A percentile compares a stretch with the other conserved stretches of the same genome.
These are phyloP conservation scores for Oscheius onirici DNA, from an alignment of 2,888 invertebrate species.

Conservation along the genomic window DNA sequence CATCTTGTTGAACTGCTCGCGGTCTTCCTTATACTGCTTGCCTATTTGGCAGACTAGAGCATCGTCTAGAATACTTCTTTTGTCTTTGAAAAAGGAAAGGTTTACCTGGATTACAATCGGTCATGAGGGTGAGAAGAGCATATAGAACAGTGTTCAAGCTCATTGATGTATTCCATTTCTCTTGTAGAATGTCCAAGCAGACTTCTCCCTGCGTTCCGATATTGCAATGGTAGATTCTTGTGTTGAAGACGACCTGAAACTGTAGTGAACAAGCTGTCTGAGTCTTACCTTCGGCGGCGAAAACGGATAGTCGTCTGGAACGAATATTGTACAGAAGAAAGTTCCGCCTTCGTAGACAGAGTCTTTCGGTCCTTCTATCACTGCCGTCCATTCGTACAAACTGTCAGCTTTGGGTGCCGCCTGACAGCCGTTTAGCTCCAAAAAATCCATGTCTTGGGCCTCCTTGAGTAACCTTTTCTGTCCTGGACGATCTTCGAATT, in stretches of 20 bases:
- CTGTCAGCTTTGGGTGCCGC: constrained; percentile 81
- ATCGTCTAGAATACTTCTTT: constrained; percentile 77
- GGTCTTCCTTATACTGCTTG: constrained; percentile 94
- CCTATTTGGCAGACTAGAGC: constrained; percentile 97
- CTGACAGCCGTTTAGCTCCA: constrained; percentile 12
- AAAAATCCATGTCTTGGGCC: constrained; percentile 11
- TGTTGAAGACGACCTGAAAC: constrained; percentile 81
- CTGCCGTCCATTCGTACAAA: constrained; percentile 95
- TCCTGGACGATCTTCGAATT: not conserved
- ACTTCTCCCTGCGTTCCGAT: constrained; percentile 90
- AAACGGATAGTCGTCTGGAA: constrained; percentile 96
- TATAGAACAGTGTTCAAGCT: constrained; percentile 96
- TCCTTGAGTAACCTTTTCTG: constrained; percentile 22
- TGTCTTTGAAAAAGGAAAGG: not conserved
- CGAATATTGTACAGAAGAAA: constrained; percentile 96
- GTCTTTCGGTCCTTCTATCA: constrained; percentile 93
- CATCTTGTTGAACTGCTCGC: constrained; percentile 74
- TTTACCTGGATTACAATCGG: constrained; percentile 74
- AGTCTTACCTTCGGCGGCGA: constrained; percentile 89
- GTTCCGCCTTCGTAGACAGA: constrained; percentile 98
- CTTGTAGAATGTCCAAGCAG: constrained; percentile 21
- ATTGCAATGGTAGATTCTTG: constrained; percentile 98
- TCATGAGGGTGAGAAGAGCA: constrained; percentile 92
- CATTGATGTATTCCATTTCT: constrained; percentile 98
- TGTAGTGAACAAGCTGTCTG: not conserved